Percentiles rank a stretch among this genome's conserved stretches.
Conservation (phyloP, 2,797 vertebrate species). For the Danio choprae region DNA sequence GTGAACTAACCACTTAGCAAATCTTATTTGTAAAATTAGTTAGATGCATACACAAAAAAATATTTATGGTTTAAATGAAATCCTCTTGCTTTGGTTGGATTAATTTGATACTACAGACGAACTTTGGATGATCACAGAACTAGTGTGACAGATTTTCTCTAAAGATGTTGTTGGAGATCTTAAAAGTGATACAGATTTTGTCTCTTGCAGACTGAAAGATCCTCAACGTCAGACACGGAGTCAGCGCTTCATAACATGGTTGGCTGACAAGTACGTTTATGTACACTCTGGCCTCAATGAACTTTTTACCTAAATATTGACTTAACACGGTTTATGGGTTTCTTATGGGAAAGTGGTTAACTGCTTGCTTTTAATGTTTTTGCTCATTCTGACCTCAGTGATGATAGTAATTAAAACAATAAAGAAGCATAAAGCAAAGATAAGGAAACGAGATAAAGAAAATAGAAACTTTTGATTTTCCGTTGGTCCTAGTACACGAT, state of each 20-base stretch:
- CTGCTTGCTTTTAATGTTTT: background rate
- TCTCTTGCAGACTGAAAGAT: slow-evolving; percentile 83
- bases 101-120: background rate
- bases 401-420: background rate
- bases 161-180: slow-evolving; percentile 1
- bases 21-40: no score
- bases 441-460: no score
- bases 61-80: no score
- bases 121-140: background rate
- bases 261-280: slow-evolving; percentile 90
- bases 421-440: background rate
- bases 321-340: background rate
- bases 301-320: slow-evolving; percentile 30
- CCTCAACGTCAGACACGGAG: slow-evolving; percentile 82
- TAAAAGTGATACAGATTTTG: background rate
- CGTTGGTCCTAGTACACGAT: no score
- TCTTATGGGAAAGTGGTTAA: background rate
- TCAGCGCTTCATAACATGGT: slow-evolving; percentile 87
- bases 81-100: background rate
- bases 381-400: background rate
- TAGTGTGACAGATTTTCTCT: background rate
- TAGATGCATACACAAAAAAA: no score
- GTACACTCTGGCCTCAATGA: slow-evolving; percentile 2
- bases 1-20: no score
- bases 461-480: no score